Evolutionary conservation across 2,113 vertebrate genomes (phyloP).

Genomic region (Herpailurus yagouaroundi): DNA sequence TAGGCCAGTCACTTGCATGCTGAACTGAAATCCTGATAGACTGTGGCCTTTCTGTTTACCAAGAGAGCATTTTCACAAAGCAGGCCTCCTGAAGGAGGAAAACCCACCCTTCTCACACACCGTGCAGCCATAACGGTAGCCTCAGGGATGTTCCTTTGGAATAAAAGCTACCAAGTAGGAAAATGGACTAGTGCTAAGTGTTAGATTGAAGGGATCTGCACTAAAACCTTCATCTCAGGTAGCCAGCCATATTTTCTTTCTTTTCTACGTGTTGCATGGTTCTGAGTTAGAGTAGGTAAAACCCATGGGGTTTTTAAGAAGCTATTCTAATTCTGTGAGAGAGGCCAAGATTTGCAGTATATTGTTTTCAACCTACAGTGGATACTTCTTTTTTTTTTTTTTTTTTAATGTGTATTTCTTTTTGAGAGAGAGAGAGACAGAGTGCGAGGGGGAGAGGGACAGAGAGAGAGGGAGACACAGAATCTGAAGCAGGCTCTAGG

Average conservation of each 20-base stretch:
- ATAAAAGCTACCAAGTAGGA: conserved; percentile 63
- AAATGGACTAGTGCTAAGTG: conserved; percentile 45
- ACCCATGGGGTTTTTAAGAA: background rate
- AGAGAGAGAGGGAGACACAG: too few relatives aligned
- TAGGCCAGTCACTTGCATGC: conserved; percentile 78
- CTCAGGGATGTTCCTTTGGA: conserved; percentile 49
- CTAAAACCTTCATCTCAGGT: conserved; percentile 21
- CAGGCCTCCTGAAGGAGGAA: background rate
- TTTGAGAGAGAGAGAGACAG: too few relatives aligned
- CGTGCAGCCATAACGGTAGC: background rate
- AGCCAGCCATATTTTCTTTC: conserved; percentile 51
- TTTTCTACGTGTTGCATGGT: background rate
- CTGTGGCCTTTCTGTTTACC: conserved; percentile 75
- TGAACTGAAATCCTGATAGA: conserved; percentile 76
- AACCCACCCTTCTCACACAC: background rate
- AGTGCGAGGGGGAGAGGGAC: too few relatives aligned
- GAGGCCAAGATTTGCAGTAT: background rate
- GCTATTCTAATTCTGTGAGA: background rate
- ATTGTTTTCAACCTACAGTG: background rate
- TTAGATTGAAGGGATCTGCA: conserved; percentile 54
- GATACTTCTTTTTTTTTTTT: background rate
- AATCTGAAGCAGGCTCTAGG: too few relatives aligned
- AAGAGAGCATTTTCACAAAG: conserved; percentile 52
- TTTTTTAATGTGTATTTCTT: too few relatives aligned
- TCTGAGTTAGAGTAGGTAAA: conserved; percentile 7